A percentile compares a stretch with the other conserved stretches of the same genome.
Conservation (phyloP, 2,113 vertebrate genomes). For the Amphiprion percula region DNA sequence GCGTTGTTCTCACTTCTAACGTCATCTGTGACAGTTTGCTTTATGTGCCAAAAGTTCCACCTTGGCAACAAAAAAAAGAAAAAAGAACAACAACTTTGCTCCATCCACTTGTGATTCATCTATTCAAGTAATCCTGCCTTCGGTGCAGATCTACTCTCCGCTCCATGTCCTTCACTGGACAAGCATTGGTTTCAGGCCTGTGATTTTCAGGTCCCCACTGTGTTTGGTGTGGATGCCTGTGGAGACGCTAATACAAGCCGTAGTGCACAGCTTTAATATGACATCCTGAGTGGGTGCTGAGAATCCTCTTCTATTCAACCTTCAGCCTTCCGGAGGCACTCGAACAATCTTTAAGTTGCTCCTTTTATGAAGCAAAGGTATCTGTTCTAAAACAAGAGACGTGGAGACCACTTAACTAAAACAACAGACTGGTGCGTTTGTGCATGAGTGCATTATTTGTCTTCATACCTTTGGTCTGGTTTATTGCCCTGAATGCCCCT, state of each 20-base stretch:
- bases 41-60: slow-evolving; percentile 37
- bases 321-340: slow-evolving; percentile 47
- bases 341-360: slow-evolving; percentile 14
- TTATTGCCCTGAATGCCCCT: slow-evolving; percentile 55
- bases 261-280: slow-evolving; percentile 54
- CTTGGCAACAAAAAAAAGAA: neutral
- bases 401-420: slow-evolving; percentile 32
- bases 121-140: slow-evolving; percentile 64
- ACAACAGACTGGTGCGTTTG: neutral
- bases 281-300: slow-evolving; percentile 30
- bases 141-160: slow-evolving; percentile 44
- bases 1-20: slow-evolving; percentile 2
- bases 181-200: slow-evolving; percentile 64
- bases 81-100: slow-evolving; percentile 16
- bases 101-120: slow-evolving; percentile 67
- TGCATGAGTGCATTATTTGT: slow-evolving; percentile 8
- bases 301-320: slow-evolving; percentile 57
- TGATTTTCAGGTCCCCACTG: slow-evolving; percentile 71
- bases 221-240: slow-evolving; percentile 61
- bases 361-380: slow-evolving; percentile 18
- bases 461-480: slow-evolving; percentile 25
- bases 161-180: slow-evolving; percentile 74
- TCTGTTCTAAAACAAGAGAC: slow-evolving; percentile 12
- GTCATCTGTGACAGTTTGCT: neutral
- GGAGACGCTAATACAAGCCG: slow-evolving; percentile 69